Conservation (phyloP, 2,113 vertebrate species). For the Hypanus sabinus region DNA sequence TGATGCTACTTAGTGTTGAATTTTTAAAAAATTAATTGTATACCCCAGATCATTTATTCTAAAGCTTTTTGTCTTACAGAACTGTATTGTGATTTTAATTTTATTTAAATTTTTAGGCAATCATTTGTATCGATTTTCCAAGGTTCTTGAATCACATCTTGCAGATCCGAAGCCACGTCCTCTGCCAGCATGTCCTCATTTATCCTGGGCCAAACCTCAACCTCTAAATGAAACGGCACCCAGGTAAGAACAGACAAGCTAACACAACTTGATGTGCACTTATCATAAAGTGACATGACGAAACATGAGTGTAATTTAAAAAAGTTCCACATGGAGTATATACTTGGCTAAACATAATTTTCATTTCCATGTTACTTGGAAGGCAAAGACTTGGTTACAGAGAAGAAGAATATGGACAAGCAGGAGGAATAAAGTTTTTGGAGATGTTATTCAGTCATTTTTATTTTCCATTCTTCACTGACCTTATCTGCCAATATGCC, state of each 20-base stretch:
- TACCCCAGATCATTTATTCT: not conserved
- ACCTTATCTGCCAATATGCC: no score
- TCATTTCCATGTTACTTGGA: no score
- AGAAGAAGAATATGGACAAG: no score
- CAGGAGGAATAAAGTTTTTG: no score
- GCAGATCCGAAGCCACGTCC: slow-evolving; percentile 87
- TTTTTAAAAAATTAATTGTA: not conserved
- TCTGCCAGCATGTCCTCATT: slow-evolving; percentile 88
- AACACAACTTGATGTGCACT: no score
- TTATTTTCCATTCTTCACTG: no score
- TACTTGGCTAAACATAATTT: no score
- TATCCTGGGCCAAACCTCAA: slow-evolving; percentile 96
- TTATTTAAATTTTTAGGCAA: slow-evolving; percentile 63
- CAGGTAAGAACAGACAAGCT: slow-evolving; percentile 58
- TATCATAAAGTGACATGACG: not conserved
- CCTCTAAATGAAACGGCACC: slow-evolving; percentile 95
- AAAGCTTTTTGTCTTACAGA: not conserved
- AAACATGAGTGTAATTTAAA: not conserved
- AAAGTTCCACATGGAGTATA: not conserved
- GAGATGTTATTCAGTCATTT: no score
- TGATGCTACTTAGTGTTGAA: not conserved
- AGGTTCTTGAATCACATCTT: slow-evolving; percentile 86
- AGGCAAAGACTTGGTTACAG: no score
- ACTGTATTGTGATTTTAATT: not conserved
- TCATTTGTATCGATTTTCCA: slow-evolving; percentile 94